Percentiles rank a stretch among this genome's conserved stretches.
Conservation (phyloP, 2,888 invertebrate genomes). For the Sphecodes monilicornis region DNA sequence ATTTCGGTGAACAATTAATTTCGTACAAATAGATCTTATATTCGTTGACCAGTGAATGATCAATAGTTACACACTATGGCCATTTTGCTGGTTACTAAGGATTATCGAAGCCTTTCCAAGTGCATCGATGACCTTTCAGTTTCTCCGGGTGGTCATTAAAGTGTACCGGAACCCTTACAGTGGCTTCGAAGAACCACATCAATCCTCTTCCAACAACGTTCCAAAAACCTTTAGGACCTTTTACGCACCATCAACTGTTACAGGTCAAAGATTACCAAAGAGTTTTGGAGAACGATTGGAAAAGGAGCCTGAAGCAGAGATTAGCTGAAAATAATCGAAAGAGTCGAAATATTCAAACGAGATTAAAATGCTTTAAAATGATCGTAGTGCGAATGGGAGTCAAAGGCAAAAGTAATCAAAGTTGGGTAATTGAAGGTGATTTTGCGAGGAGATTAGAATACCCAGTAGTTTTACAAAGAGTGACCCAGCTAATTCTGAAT, state of each 20-base stretch:
- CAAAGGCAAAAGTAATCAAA: not conserved
- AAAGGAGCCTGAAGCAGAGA: not conserved
- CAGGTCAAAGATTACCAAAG: not conserved
- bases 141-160: not conserved
- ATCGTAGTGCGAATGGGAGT: not conserved
- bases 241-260: not conserved
- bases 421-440: not conserved
- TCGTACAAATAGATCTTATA: not conserved
- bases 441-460: not conserved
- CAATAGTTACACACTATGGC: not conserved
- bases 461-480: not conserved
- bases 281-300: not conserved
- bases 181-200: constrained; percentile 2
- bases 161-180: not conserved
- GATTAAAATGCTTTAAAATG: not conserved
- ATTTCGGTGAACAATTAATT: not conserved
- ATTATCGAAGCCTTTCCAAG: not conserved
- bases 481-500: not conserved
- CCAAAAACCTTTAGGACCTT: not conserved
- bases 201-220: not conserved
- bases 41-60: not conserved
- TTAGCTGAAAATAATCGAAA: not conserved
- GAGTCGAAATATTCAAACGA: not conserved
- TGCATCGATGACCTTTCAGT: not conserved
- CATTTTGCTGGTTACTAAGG: not conserved